Conservation (phyloP, 2,888 invertebrate species). For the Cheilosia impressa region DNA sequence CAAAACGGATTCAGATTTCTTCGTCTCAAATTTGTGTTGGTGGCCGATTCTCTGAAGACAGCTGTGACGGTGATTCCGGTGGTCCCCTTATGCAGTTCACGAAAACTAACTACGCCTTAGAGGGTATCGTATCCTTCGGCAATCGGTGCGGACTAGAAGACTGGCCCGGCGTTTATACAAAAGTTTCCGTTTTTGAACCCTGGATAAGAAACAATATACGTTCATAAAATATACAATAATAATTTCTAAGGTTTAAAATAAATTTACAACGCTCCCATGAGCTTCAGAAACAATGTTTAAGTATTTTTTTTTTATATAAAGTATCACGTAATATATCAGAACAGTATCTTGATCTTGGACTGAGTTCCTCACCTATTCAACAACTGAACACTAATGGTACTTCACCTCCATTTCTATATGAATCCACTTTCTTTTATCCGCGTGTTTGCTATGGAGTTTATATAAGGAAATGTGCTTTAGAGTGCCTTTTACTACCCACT, state of each 20-base stretch:
- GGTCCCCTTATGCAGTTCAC: conserved; percentile 85
- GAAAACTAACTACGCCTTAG: conserved; percentile 79
- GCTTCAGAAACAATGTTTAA: background rate
- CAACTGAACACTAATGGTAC: too few relatives aligned
- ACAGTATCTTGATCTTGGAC: too few relatives aligned
- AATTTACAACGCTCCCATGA: background rate
- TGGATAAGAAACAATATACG: conserved; percentile 87
- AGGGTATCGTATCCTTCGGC: conserved; percentile 85
- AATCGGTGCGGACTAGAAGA: conserved; percentile 84
- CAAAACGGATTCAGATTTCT: conserved; percentile 77
- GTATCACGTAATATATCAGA: too few relatives aligned
- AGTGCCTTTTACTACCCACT: too few relatives aligned
- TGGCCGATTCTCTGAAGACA: conserved; percentile 85
- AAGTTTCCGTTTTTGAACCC: conserved; percentile 86
- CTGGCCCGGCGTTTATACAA: conserved; percentile 89
- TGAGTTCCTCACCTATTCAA: too few relatives aligned
- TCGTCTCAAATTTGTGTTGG: conserved; percentile 81
- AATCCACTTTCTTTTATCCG: too few relatives aligned
- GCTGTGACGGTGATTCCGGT: conserved; percentile 88
- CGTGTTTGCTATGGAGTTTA: too few relatives aligned
- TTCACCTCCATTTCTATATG: too few relatives aligned
- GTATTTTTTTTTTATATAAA: background rate
- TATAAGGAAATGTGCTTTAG: too few relatives aligned
- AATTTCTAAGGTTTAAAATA: background rate
- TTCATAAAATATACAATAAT: conserved; percentile 78